Evolutionary conservation across 2,113 vertebrate genomes (phyloP).

Genomic region (Monarcha castaneiventris): DNA sequence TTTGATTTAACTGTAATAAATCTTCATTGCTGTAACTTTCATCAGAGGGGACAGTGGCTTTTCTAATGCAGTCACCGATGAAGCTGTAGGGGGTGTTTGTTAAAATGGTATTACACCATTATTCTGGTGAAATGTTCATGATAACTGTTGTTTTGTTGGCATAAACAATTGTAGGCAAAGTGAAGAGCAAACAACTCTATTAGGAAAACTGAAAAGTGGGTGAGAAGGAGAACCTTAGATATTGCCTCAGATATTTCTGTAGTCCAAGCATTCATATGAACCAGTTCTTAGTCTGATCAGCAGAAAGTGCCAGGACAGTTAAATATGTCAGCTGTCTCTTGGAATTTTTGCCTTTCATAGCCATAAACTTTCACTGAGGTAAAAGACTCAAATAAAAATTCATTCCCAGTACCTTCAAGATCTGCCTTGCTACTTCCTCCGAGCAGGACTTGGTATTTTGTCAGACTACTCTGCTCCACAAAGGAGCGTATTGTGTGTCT

Average conservation of each 20-base stretch:
- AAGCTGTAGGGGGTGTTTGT: neutral
- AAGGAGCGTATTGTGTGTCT: fast-evolving
- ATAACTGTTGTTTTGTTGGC: neutral
- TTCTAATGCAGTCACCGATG: neutral
- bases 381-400: neutral
- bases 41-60: neutral
- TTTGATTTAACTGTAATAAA: neutral
- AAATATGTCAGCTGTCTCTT: neutral
- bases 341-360: neutral
- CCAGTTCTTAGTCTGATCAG: neutral
- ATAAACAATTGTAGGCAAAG: neutral
- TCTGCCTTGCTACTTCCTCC: neutral
- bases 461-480: neutral
- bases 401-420: neutral
- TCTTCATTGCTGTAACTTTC: fast-evolving
- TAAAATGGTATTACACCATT: neutral
- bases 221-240: neutral
- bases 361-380: neutral
- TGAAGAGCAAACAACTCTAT: neutral
- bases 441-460: neutral
- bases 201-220: neutral
- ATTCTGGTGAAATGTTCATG: neutral
- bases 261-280: fast-evolving
- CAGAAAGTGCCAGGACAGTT: neutral
- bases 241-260: neutral